Evolutionary conservation across 2,797 vertebrate species (phyloP).

Genomic region (Avahi laniger): DNA sequence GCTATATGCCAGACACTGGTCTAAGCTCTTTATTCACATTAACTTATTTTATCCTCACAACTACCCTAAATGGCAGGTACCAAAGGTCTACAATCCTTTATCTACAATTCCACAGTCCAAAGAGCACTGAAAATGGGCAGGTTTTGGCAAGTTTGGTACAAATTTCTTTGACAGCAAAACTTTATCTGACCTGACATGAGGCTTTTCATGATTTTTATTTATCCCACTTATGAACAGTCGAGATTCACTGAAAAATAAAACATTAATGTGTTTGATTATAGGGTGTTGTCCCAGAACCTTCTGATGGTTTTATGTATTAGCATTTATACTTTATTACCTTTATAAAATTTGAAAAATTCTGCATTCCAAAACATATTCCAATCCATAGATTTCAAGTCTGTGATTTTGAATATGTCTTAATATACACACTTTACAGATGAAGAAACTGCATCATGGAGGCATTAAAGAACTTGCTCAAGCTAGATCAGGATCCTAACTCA

Average conservation of each 20-base stretch:
- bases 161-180: not conserved
- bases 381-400: conserved; percentile 23
- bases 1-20: not conserved
- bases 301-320: not conserved
- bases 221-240: not conserved
- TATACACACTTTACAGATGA: not conserved
- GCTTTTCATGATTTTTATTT: not conserved
- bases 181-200: not conserved
- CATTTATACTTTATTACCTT: not conserved
- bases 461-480: not conserved
- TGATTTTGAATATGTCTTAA: not conserved
- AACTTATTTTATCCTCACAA: conserved; percentile 39
- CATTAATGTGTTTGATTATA: not conserved
- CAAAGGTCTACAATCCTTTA: not conserved
- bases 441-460: not conserved
- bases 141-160: not conserved
- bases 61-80: not conserved
- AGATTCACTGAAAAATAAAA: not conserved
- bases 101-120: not conserved
- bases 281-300: not conserved
- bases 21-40: conserved; percentile 5
- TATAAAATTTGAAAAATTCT: not conserved
- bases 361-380: not conserved
- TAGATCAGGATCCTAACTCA: not conserved
- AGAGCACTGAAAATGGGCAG: conserved; percentile 4